Base-by-base conservation (phyloP, 2,888 invertebrate species). In the Unio pictorum region DNA sequence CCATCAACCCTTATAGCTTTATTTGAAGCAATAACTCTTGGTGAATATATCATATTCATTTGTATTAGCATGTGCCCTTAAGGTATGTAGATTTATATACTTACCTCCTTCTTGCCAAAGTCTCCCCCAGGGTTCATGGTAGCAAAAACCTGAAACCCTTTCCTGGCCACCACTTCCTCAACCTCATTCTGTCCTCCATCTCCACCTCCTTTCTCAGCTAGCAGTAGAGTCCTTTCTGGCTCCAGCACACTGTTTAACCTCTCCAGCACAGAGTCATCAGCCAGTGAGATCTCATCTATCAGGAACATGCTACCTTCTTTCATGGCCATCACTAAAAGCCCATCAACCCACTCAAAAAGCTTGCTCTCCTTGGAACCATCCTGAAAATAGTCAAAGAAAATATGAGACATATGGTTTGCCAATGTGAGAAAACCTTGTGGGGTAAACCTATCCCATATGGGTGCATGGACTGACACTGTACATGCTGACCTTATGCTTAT, bases 91-190 rank as follows among this genome's bases (percentile, higher is more conserved):
- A 26, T 18, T 30, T 60, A 65, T 30, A 60, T 28, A n/a, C 78
- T 72, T 80, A 93, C 93, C 90, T 99, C 99, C 89, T 99, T 99
- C 89, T 99, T 99, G 4, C 99, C 99, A 89, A 96, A 99, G 92
- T 99, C 99, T 1, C 99, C 99, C 18, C 99, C 98, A 11, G 99
- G 99, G 91, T 99, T 99, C 99, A 99, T 99, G 0, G 99, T 99
- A 3, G 96, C 97, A 71, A 99, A 93, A 85, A 99, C 95, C 82
- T 95, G 94, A 88, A 99, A 99, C 17, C 93, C 93, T 8, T 93
- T 89, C 69, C 92, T 84, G 0, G 95, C 95, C 26, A 76, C 78
- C 17, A 91, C 84, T 56, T 82, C 79, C 64, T 87, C 86, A 18
- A 87, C 86, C 59, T 88, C 86, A 66, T 81, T 79, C 20, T 75